Conservation (phyloP, 2,888 invertebrate species). For the Drosophila sordidula region DNA sequence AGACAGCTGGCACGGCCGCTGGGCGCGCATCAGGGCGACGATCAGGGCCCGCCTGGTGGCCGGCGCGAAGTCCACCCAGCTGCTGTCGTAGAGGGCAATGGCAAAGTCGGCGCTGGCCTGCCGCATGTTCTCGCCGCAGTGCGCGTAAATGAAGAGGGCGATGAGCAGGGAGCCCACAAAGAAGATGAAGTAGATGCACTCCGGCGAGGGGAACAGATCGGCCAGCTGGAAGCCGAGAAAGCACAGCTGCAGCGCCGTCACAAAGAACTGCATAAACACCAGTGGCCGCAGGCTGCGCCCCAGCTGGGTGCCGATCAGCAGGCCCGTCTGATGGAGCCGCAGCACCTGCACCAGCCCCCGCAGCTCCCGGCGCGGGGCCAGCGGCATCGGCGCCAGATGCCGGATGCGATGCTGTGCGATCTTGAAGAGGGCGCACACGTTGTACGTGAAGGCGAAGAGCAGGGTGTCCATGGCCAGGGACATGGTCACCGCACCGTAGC, state of each 20-base stretch:
- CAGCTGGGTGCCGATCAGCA: constrained; percentile 45
- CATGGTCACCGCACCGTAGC: constrained; percentile 53
- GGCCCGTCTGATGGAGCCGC: constrained; percentile 50
- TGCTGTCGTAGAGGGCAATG: constrained; percentile 49
- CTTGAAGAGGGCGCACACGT: constrained; percentile 60
- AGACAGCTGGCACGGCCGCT: constrained; percentile 52
- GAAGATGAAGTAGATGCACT: constrained; percentile 44
- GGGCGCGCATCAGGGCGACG: constrained; percentile 53
- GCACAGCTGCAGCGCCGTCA: constrained; percentile 54
- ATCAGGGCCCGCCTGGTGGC: constrained; percentile 40
- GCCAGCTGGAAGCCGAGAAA: constrained; percentile 59
- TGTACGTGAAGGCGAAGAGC: constrained; percentile 56
- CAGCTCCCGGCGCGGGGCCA: constrained; percentile 28
- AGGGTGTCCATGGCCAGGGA: constrained; percentile 56
- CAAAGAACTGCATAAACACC: constrained; percentile 57
- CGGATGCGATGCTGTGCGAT: constrained; percentile 61
- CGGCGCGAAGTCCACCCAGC: constrained; percentile 49
- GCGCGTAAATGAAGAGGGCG: constrained; percentile 60
- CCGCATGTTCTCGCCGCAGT: constrained; percentile 61
- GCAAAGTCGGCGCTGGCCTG: constrained; percentile 57
- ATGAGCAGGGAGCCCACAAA: constrained; percentile 55
- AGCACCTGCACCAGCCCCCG: constrained; percentile 39
- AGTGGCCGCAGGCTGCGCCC: constrained; percentile 38
- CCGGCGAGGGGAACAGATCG: constrained; percentile 50
- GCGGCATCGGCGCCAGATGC: constrained; percentile 26